Evolutionary conservation across 1,140 invertebrate species (phyloP).

Genomic region (Grapholita molesta): DNA sequence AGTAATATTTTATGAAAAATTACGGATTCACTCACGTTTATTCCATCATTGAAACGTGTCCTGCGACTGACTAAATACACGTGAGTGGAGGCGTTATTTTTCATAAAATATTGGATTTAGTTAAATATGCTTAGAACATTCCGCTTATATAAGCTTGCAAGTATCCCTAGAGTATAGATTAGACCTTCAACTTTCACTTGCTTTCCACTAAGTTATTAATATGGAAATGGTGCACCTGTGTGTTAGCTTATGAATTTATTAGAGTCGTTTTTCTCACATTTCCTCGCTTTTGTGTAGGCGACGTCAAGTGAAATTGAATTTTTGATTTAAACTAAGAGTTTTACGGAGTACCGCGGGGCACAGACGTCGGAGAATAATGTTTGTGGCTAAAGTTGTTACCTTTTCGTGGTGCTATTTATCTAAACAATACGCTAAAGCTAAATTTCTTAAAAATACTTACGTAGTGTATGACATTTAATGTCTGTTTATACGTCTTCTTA

Average conservation of each 20-base stretch:
- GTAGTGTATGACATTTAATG: neutral
- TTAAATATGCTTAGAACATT: neutral
- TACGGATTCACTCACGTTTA: too few relatives aligned
- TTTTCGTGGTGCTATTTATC: neutral
- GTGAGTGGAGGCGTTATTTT: too few relatives aligned
- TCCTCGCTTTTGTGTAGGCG: neutral
- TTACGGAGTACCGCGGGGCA: neutral
- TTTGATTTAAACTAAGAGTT: neutral
- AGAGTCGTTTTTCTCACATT: conserved; percentile 5
- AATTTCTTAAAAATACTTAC: neutral
- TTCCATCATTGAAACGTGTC: too few relatives aligned
- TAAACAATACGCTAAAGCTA: neutral
- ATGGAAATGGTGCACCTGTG: conserved; percentile 14
- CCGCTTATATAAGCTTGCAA: neutral
- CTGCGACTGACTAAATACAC: too few relatives aligned
- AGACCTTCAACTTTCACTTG: conserved; percentile 14
- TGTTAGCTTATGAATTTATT: conserved; percentile 10
- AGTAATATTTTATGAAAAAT: too few relatives aligned
- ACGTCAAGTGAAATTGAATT: conserved; percentile 1
- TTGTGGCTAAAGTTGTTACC: neutral
- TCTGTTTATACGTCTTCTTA: too few relatives aligned
- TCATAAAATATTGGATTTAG: too few relatives aligned
- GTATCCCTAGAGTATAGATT: neutral
- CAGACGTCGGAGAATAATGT: neutral
- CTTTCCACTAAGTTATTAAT: conserved; percentile 7